These are phyloP conservation scores for Panulirus ornatus DNA, from an alignment of 1,140 invertebrate genomes.

Conservation along the genomic window DNA sequence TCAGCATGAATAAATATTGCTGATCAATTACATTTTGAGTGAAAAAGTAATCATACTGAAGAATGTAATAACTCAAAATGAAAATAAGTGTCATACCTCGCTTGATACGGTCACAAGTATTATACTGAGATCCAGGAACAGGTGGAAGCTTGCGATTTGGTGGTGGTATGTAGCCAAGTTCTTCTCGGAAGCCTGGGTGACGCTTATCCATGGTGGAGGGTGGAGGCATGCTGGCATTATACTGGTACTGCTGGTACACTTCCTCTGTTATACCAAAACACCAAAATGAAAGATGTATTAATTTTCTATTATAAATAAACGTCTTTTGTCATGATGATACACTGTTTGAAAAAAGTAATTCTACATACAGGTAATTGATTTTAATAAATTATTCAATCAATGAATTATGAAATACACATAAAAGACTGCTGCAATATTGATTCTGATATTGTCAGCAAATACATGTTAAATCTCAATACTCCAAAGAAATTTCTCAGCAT, in stretches of 20 bases:
- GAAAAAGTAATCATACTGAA: background rate
- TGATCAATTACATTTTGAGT: slow-evolving; percentile 1
- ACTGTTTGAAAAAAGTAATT: no score
- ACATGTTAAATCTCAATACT: no score
- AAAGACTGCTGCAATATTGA: no score
- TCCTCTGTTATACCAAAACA: slow-evolving; percentile 69
- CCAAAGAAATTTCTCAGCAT: no score
- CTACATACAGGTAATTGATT: no score
- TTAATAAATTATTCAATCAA: no score
- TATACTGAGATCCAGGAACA: slow-evolving; percentile 91
- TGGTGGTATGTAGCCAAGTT: slow-evolving; percentile 94
- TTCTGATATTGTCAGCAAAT: no score
- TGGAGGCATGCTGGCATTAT: slow-evolving; percentile 74
- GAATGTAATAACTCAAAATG: background rate
- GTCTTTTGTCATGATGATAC: no score
- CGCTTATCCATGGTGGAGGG: slow-evolving; percentile 89
- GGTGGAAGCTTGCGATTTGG: slow-evolving; percentile 94
- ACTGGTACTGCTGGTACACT: slow-evolving; percentile 76
- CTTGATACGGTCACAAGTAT: slow-evolving; percentile 95
- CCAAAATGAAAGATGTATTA: background rate
- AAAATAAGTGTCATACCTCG: slow-evolving; percentile 61
- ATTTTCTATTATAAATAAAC: background rate
- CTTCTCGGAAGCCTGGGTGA: slow-evolving; percentile 82
- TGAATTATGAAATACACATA: no score
- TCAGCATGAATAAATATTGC: background rate